Evolutionary conservation across 2,113 vertebrate species (phyloP).

Genomic region (Myotis lucifugus): DNA sequence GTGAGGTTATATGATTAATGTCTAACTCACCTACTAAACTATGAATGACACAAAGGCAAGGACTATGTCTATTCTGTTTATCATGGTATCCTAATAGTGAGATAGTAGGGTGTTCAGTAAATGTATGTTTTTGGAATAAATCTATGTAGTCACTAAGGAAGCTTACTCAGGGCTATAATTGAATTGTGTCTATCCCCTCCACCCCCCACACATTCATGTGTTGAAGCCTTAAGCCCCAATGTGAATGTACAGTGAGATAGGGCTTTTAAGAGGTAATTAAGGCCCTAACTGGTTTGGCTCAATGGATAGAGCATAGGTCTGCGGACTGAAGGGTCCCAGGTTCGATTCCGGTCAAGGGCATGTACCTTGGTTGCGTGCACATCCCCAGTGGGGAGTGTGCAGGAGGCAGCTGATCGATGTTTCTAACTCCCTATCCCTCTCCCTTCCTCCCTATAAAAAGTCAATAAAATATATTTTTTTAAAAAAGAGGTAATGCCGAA

Average conservation of each 20-base stretch:
- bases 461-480: too few species aligned
- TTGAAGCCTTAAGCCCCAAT: neutral
- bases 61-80: neutral
- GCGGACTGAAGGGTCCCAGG: too few species aligned
- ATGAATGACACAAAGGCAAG: neutral
- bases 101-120: neutral
- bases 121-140: neutral
- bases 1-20: neutral
- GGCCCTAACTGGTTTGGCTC: too few species aligned
- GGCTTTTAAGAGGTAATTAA: neutral
- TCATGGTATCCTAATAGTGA: neutral
- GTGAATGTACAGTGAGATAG: neutral
- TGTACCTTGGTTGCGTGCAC: too few species aligned
- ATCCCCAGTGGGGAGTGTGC: too few species aligned
- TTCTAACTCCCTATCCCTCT: too few species aligned
- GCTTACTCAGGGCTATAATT: neutral
- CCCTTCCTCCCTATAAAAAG: too few species aligned
- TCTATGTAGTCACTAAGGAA: constrained; percentile 6
- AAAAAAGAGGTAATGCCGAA: too few species aligned
- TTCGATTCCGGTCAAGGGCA: too few species aligned
- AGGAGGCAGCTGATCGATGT: too few species aligned
- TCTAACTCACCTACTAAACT: constrained; percentile 2
- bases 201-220: too few species aligned
- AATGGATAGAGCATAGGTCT: too few species aligned
- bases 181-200: neutral